Base-by-base conservation (phyloP, 1,140 invertebrate species). In the Drosophila equinoxialis region DNA sequence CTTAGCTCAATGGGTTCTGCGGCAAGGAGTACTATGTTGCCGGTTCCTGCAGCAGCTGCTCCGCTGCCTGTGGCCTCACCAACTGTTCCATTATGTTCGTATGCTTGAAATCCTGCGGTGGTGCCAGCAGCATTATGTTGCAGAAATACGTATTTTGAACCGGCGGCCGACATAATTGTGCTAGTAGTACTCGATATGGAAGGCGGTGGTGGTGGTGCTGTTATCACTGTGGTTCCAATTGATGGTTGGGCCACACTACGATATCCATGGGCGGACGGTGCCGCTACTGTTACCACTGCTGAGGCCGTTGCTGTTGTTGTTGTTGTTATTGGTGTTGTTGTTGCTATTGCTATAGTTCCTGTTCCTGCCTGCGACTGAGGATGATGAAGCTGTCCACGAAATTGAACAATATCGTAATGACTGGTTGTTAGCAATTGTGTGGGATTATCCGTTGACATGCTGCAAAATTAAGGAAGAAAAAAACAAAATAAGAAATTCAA, bases 381-480 rank as follows among this genome's bases (percentile, higher is more conserved):
- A 30, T 51, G 63, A 39, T 58, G 68, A 26, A 69, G 71, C 65
- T 7, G 83, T 11, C 84, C 82, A 35, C 85, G 83, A 58, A 91
- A 68, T 67, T 90, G 90, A 60, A 71, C 81, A 59, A 91, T 51
- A 78, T 91, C 91, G 71, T 90, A 84, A 65, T 23, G 20, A 51
- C 45, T 51, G 17, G 75, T 68, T 42, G 83, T 81, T 65, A 91
- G 73, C 71, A 91, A 64, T 74, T 91, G 90, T 79, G 87, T 85
- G 65, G 91, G 85, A 83, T 91, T 90, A 82, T 92, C 91, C 74
- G 83, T 91, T 68, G 91, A 91, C 91, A 92, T 92, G 80, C 91
- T 92, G 70, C 6, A 79, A 77, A 51, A 26, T 30, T 66, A 20
- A 58, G 14, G 35, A 3, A 30, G 68, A 20, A 54, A 20, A 41